phyloP scores from a whole-genome alignment of 2,888 invertebrate genomes.

The Andrena dorsata region DNA sequence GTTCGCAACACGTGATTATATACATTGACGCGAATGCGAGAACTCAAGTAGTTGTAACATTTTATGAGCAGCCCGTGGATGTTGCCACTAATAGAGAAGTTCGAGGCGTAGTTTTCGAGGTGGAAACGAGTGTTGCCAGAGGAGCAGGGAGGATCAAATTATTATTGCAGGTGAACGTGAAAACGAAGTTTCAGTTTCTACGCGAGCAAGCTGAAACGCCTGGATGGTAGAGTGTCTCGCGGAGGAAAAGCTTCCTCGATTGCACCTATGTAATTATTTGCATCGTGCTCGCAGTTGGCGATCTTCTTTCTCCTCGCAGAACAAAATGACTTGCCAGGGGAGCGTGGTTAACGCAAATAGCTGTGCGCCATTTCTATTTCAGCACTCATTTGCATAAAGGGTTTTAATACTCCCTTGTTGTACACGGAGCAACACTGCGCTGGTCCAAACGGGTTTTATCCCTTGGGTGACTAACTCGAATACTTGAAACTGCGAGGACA shows the following conservation, averaged over 20 bases:
- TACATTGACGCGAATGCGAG: not conserved
- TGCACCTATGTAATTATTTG: slow-evolving; percentile 56
- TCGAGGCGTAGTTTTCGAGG: slow-evolving; percentile 18
- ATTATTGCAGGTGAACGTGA: slow-evolving; percentile 41
- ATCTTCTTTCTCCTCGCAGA: slow-evolving; percentile 17
- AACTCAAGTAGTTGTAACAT: not conserved
- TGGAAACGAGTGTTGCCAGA: slow-evolving; percentile 20
- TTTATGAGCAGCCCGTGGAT: not conserved
- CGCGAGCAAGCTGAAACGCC: slow-evolving; percentile 24
- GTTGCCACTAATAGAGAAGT: slow-evolving; percentile 17
- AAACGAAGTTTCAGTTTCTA: slow-evolving; percentile 47
- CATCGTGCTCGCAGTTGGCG: slow-evolving; percentile 37
- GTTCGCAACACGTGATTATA: slow-evolving; percentile 11
- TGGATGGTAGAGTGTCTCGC: slow-evolving; percentile 19
- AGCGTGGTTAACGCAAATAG: not conserved
- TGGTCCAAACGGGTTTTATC: no score
- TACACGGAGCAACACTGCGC: no score
- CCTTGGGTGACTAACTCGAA: no score
- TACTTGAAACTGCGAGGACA: no score
- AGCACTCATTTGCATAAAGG: not conserved
- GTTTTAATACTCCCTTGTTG: no score
- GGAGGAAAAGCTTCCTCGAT: slow-evolving; percentile 34
- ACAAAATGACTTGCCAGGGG: no score
- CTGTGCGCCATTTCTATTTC: not conserved
- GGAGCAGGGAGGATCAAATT: slow-evolving; percentile 51